These are phyloP conservation scores for Atherinomorus stipes DNA, from an alignment of 2,113 vertebrate species.

Conservation along the genomic window DNA sequence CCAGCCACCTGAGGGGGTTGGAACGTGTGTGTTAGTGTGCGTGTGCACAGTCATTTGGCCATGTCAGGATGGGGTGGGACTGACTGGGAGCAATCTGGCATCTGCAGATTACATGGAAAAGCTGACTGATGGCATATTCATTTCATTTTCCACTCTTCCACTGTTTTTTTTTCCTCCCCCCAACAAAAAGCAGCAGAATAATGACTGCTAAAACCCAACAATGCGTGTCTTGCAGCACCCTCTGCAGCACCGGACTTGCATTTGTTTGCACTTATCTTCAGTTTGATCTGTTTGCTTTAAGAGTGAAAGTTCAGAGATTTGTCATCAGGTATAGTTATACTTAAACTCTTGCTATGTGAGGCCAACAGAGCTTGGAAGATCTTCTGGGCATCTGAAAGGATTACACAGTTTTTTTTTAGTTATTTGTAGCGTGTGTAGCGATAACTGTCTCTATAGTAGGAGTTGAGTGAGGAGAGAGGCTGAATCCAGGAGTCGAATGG, in stretches of 20 bases:
- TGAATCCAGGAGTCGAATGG: constrained; percentile 29
- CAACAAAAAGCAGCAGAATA: constrained; percentile 9
- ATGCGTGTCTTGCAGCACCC: constrained; percentile 10
- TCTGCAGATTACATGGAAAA: constrained; percentile 62
- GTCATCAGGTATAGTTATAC: constrained; percentile 45
- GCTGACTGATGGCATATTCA: constrained; percentile 62
- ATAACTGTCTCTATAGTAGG: constrained; percentile 10
- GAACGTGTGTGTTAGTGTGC: constrained; percentile 24
- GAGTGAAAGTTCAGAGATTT: constrained; percentile 58
- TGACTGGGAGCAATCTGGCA: constrained; percentile 45
- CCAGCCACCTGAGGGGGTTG: constrained; percentile 50
- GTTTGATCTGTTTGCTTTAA: constrained; percentile 27
- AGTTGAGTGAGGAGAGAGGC: constrained; percentile 34
- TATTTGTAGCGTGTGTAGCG: constrained; percentile 29
- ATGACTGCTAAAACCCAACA: constrained; percentile 22
- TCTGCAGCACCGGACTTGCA: not conserved
- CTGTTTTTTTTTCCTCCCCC: constrained; percentile 8
- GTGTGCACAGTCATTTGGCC: constrained; percentile 39
- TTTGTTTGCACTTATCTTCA: constrained; percentile 21
- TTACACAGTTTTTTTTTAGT: constrained; percentile 38
- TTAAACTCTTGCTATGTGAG: not conserved
- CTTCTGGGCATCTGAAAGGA: constrained; percentile 46
- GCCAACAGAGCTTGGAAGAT: constrained; percentile 7
- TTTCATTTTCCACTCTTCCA: constrained; percentile 65
- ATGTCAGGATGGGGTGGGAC: constrained; percentile 48